Base-by-base conservation (phyloP, 2,888 invertebrate species). In the Ecliptopera silaceata region DNA sequence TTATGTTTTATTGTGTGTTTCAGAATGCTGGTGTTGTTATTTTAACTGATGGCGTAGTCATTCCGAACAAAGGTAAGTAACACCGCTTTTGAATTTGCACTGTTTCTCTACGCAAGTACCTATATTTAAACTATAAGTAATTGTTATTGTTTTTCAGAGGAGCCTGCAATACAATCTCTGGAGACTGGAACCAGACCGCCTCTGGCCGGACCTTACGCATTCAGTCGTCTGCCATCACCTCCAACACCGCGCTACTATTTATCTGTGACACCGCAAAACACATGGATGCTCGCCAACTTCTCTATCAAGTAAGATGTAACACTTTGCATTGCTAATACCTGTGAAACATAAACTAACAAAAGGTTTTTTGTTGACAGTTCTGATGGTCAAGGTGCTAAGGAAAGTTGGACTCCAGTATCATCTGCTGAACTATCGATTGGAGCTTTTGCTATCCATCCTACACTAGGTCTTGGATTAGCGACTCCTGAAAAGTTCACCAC, bases 141-240 rank as follows among this genome's bases (percentile, higher is more conserved):
- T 4, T 1, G 10, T 20, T 42, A n/a, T 22, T 20, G 0, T 6
- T 8, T 36, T 43, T 26, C 36, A 70, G 64, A 62, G 22, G 64
- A 66, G 5, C 34, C 51, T 4, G 54, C 70, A 0, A 56, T 64
- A 4, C 61, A 66, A 67, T 77, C 62, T 6, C 48, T 76, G 38
- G 94, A 94, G 73, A 91, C 93, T 0, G 94, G 94, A 43, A 95
- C 95, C 0, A 91, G 96, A 65, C 95, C 97, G 11, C 97, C 97
- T 11, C 87, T 95, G 69, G 97, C 97, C 13, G 97, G 97, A 22
- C 97, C 97, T 26, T 97, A 96, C 82, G 97, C 97, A 54, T 97
- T 97, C 92, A 97, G 97, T 73, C 93, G 96, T 54, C 94, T 97
- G 66, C 97, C 97, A 31, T 92, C 95, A 65, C 96, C 97, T 29